Conservation (phyloP, 2,797 vertebrate genomes). For the Clangula hyemalis region DNA sequence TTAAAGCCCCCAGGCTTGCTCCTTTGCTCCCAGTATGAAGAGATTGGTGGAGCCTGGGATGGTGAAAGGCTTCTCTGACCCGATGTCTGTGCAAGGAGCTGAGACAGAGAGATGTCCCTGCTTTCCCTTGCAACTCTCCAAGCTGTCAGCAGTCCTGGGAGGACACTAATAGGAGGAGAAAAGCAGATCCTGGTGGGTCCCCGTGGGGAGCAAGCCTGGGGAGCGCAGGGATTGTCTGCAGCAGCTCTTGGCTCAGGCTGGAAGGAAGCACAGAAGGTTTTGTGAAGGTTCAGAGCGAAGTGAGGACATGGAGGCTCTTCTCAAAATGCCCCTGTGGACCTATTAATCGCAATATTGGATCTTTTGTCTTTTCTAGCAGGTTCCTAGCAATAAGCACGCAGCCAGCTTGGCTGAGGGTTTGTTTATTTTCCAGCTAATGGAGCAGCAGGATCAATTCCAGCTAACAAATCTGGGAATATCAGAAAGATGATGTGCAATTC, state of each 20-base stretch:
- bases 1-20: not conserved
- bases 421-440: slow-evolving; percentile 60
- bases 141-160: not conserved
- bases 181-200: not conserved
- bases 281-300: not conserved
- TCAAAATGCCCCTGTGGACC: not conserved
- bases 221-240: accelerated
- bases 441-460: slow-evolving; percentile 46
- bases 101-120: not conserved
- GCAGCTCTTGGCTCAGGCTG: not conserved
- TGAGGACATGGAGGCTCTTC: not conserved
- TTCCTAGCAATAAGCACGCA: not conserved
- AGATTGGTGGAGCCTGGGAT: accelerated
- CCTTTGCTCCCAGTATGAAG: not conserved
- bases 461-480: not conserved
- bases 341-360: slow-evolving; percentile 37
- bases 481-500: not conserved
- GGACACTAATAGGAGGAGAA: not conserved
- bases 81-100: not conserved
- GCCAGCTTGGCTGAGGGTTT: slow-evolving; percentile 43
- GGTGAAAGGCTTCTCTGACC: not conserved
- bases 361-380: slow-evolving; percentile 18
- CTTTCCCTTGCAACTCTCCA: not conserved
- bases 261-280: not conserved
- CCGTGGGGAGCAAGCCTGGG: accelerated